Evolutionary conservation across 2,888 invertebrate genomes (phyloP).

Genomic region (Sturmia bella): DNA sequence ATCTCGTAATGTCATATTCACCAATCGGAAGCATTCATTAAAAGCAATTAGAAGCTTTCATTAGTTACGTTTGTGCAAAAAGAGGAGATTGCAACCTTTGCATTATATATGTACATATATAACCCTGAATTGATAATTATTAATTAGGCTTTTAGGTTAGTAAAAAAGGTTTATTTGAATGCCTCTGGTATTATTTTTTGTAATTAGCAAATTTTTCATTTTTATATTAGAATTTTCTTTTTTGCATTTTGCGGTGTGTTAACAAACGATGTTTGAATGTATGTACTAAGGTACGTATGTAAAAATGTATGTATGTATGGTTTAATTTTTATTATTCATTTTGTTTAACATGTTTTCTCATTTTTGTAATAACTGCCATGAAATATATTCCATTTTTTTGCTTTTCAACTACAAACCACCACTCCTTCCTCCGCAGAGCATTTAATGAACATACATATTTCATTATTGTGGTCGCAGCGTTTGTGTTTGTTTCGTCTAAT

Average conservation of each 20-base stretch:
- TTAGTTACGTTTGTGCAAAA: no score
- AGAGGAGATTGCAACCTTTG: no score
- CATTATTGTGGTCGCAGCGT: constrained; percentile 35
- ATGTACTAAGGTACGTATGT: no score
- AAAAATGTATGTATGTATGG: neutral
- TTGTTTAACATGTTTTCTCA: constrained; percentile 67
- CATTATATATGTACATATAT: no score
- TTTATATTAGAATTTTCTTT: constrained; percentile 19
- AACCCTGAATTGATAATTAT: no score
- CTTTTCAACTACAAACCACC: neutral
- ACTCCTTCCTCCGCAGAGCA: constrained; percentile 11
- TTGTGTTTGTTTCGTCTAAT: constrained; percentile 55
- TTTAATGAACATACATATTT: constrained; percentile 39
- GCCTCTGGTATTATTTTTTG: constrained; percentile 2
- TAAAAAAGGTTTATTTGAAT: neutral
- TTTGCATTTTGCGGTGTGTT: constrained; percentile 62
- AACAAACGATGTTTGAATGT: constrained; percentile 35
- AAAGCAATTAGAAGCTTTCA: no score
- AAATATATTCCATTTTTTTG: constrained; percentile 17
- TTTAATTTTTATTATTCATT: constrained; percentile 62
- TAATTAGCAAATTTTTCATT: neutral
- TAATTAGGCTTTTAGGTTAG: no score
- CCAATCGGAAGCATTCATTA: no score
- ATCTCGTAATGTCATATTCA: no score
- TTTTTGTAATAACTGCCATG: constrained; percentile 55